phyloP scores from a whole-genome alignment of 1,140 invertebrate species.

The Zaprionus kolodkinae region DNA sequence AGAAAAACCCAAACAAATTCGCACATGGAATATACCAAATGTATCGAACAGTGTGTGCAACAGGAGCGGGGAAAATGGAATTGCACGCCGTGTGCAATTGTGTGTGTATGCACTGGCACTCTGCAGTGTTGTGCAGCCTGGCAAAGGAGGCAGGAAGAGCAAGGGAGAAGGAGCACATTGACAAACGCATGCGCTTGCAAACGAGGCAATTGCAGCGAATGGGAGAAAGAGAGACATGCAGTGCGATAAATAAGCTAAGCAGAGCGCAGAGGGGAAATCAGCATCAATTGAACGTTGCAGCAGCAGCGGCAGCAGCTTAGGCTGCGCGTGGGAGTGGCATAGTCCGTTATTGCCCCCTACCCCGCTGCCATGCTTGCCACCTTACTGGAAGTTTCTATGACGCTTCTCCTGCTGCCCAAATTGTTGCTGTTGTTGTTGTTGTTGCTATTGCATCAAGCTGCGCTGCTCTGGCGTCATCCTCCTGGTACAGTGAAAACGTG shows the following conservation, averaged over 20 bases:
- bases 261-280: conserved; percentile 39
- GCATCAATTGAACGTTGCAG: conserved; percentile 13
- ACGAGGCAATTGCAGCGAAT: conserved; percentile 51
- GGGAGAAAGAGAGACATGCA: conserved; percentile 3
- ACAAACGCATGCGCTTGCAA: conserved; percentile 52
- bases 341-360: conserved; percentile 1
- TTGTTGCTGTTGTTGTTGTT: not conserved
- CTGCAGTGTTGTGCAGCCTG: not conserved
- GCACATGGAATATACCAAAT: conserved; percentile 8
- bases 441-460: not conserved
- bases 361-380: not conserved
- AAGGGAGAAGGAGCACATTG: not conserved
- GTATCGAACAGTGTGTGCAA: not conserved
- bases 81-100: not conserved
- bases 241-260: conserved; percentile 34
- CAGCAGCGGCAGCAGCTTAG: conserved; percentile 13
- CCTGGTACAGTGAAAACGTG: conserved; percentile 18
- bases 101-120: not conserved
- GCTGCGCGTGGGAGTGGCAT: conserved; percentile 64
- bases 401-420: too few species aligned
- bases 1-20: not conserved
- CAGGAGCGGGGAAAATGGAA: not conserved
- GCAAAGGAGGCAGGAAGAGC: not conserved
- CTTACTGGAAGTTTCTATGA: too few species aligned
- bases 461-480: not conserved